These are phyloP conservation scores for Pollenia angustigena DNA, from an alignment of 2,888 invertebrate genomes.

Conservation along the genomic window DNA sequence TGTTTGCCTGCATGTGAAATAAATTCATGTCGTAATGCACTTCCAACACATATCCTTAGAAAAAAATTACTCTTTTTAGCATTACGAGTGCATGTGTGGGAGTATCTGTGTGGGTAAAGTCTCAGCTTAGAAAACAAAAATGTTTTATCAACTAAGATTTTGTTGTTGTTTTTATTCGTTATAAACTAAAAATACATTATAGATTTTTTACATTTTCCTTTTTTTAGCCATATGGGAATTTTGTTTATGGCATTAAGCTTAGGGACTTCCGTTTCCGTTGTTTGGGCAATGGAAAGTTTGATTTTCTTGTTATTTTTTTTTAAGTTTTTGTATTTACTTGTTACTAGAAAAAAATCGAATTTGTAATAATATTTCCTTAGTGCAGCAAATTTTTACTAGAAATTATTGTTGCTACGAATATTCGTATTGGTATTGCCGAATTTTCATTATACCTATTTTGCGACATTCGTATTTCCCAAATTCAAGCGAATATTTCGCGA, in stretches of 20 bases:
- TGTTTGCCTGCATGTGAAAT: background rate
- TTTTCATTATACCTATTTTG: no score
- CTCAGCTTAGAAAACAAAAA: constrained; percentile 3
- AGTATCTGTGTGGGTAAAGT: background rate
- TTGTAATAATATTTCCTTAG: no score
- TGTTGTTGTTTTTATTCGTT: constrained; percentile 21
- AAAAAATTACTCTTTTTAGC: background rate
- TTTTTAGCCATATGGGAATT: constrained; percentile 42
- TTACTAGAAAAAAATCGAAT: background rate
- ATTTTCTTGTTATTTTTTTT: background rate
- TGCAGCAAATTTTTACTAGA: no score
- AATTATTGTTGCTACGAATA: no score
- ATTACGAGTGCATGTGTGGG: background rate
- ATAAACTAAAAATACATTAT: background rate
- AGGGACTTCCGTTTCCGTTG: constrained; percentile 46
- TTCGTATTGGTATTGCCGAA: no score
- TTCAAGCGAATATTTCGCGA: no score
- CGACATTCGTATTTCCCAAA: no score
- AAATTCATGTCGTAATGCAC: constrained; percentile 37
- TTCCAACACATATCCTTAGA: constrained; percentile 36
- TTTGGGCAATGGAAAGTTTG: constrained; percentile 33
- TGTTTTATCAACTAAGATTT: background rate
- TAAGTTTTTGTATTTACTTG: background rate
- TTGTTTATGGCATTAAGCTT: constrained; percentile 42
- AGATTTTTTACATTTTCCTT: background rate